Conservation (phyloP, 2,113 vertebrate species). For the Corapipo altera region DNA sequence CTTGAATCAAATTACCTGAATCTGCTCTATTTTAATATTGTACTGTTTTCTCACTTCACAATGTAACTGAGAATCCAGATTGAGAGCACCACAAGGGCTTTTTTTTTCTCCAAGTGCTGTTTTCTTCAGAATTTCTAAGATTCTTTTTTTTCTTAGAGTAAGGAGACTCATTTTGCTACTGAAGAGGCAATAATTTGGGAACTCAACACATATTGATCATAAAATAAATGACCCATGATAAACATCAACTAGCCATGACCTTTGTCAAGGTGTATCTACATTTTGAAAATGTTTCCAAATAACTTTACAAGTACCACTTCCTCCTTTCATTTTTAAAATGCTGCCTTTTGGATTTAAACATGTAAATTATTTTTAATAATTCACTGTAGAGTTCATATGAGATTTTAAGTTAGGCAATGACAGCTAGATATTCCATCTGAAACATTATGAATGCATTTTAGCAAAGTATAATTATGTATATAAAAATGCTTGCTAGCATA, state of each 20-base stretch:
- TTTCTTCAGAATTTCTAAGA: neutral
- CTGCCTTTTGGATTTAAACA: neutral
- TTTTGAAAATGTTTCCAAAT: neutral
- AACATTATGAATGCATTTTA: neutral
- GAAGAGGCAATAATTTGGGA: neutral
- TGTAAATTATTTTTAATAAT: neutral
- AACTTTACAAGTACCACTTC: neutral
- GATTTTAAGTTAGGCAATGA: neutral
- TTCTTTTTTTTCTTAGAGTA: neutral
- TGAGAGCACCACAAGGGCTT: fast-evolving
- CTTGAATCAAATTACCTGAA: neutral
- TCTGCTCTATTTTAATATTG: neutral
- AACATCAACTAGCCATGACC: neutral
- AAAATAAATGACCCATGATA: neutral
- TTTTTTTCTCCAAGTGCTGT: fast-evolving
- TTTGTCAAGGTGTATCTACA: neutral
- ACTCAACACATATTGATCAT: neutral
- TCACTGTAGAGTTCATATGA: neutral
- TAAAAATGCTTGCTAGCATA: neutral
- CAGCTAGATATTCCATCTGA: neutral
- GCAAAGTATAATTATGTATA: neutral
- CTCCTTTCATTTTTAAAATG: neutral
- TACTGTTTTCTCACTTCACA: neutral
- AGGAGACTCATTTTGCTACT: neutral
- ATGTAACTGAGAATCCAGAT: neutral